Evolutionary conservation across 2,888 invertebrate species (phyloP), one percentile per base, ranked within the genome.

Genomic region (Zaprionus lineosus): DNA sequence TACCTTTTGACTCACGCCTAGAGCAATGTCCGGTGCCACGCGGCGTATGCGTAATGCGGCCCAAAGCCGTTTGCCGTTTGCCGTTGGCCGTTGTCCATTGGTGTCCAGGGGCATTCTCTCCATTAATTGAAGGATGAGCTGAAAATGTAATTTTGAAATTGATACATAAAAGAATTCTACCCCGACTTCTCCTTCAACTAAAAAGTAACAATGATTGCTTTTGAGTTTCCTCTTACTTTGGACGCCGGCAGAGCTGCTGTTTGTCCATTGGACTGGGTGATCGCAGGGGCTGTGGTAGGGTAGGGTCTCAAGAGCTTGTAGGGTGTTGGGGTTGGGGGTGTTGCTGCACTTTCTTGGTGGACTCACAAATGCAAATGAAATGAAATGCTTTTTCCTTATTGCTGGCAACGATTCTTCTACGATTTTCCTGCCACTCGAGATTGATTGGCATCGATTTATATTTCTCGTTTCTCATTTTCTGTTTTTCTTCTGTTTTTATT

Each of bases 361-460:
- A 64, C 53, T 43, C 21, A 31, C 53, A 47, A 68, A 68, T 60
- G 64, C 39, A 68, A 68, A 68, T 68, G 36, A 56, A 68, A 68
- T 68, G 44, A 21, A 68, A 68, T 68, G 44, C 21, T 5, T 28
- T 29, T 24, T 40, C 40, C 11, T 37, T 47, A 14, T 34, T 36
- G 24, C 11, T n/a, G n/a, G 21, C 40, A 63, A 58, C 33, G 62
- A 62, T 63, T 47, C 43, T 6, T 2, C 36, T 15, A 39, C 46
- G 41, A 31, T 26, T 37, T 48, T 39, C 59, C 29, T 8, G 12
- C 51, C 47, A 58, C 33, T 63, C 33, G n/a, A 16, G 37, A 18
- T 29, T 64, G 68, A 68, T 68, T 68, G 68, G 68, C 68, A 68
- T 59, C 68, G 68, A 68, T 68, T 55, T 59, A 68, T 68, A n/a